phyloP scores from a whole-genome alignment of 2,888 invertebrate species.

The Criorhina ranunculi region DNA sequence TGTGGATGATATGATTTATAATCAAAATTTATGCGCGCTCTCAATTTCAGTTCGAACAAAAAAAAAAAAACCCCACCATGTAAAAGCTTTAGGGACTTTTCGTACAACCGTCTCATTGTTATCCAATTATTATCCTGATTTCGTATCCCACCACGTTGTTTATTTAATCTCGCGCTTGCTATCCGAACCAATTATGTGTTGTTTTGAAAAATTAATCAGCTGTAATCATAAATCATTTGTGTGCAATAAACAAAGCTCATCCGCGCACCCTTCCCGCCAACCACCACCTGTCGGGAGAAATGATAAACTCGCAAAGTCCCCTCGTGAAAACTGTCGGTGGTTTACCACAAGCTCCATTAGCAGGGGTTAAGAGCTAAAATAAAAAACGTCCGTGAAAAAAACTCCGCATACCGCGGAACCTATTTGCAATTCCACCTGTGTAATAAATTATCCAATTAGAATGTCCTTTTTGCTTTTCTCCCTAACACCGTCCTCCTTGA shows the following conservation, averaged over 20 bases:
- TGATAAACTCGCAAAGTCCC: slow-evolving; percentile 42
- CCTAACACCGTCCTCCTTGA: slow-evolving; percentile 15
- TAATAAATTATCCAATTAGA: slow-evolving; percentile 75
- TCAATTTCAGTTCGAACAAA: slow-evolving; percentile 6
- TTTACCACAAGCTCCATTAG: slow-evolving; percentile 34
- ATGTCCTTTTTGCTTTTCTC: slow-evolving; percentile 15
- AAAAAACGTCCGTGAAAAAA: background rate
- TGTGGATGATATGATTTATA: slow-evolving; percentile 11
- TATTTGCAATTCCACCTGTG: slow-evolving; percentile 62
- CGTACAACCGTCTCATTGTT: slow-evolving; percentile 20
- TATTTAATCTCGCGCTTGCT: slow-evolving; percentile 51
- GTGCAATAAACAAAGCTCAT: slow-evolving; percentile 49
- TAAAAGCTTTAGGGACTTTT: background rate
- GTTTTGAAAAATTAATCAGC: slow-evolving; percentile 66
- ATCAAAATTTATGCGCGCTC: slow-evolving; percentile 24
- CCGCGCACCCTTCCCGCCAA: background rate
- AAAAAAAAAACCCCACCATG: no score
- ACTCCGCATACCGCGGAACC: slow-evolving; percentile 21
- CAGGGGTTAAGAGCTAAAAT: slow-evolving; percentile 33
- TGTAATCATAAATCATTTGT: slow-evolving; percentile 67
- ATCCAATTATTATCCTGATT: slow-evolving; percentile 42
- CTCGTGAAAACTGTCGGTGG: slow-evolving; percentile 40
- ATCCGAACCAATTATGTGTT: slow-evolving; percentile 54
- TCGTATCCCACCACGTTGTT: slow-evolving; percentile 22
- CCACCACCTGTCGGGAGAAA: slow-evolving; percentile 53